phyloP scores from a whole-genome alignment of 1,140 invertebrate species.

The Hydropsyche tenuis region DNA sequence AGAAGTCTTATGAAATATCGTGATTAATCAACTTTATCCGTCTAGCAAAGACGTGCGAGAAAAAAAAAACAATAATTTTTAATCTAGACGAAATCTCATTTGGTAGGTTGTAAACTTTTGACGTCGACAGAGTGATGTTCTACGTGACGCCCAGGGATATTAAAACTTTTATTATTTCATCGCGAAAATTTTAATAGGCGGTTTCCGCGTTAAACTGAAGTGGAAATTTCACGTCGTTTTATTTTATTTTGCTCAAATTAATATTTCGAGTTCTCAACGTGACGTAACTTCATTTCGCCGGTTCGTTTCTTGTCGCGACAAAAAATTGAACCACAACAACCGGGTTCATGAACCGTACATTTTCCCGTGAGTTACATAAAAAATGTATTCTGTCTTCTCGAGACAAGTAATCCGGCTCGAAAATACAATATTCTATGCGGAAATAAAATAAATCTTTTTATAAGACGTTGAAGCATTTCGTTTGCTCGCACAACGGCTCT shows the following conservation, averaged over 20 bases:
- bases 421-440: no score
- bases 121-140: slow-evolving; percentile 22
- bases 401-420: no score
- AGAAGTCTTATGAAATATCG: background rate
- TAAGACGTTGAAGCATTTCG: no score
- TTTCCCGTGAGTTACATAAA: no score
- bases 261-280: background rate
- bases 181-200: slow-evolving; percentile 17
- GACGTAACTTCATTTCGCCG: background rate
- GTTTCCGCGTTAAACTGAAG: slow-evolving; percentile 9
- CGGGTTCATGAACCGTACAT: no score
- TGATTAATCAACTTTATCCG: background rate
- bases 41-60: no score
- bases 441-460: no score
- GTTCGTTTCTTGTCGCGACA: no score
- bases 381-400: no score
- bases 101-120: slow-evolving; percentile 15
- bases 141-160: slow-evolving; percentile 28
- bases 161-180: slow-evolving; percentile 33
- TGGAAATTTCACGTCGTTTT: background rate
- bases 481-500: no score
- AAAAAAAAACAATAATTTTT: slow-evolving; percentile 26
- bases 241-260: background rate
- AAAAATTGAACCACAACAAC: no score
- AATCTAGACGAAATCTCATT: slow-evolving; percentile 24